A percentile compares a stretch with the other conserved stretches of the same genome.
Evolutionary conservation across 2,113 vertebrate genomes (phyloP).

Genomic region (Plestiodon gilberti): DNA sequence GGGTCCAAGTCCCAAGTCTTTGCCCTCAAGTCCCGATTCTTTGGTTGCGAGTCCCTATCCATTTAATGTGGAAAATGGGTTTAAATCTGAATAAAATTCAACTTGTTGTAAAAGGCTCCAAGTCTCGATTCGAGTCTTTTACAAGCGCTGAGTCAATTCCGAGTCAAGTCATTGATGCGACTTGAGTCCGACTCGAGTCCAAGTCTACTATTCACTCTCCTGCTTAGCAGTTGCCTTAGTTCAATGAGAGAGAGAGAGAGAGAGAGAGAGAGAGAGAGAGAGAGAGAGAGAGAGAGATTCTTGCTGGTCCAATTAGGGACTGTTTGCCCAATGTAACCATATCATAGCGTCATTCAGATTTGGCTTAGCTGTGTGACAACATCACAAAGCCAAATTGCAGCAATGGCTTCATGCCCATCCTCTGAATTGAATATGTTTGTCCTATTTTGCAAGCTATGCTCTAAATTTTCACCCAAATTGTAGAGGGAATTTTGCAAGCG

Average conservation of each 20-base stretch:
- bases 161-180: no score
- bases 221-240: background rate
- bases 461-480: background rate
- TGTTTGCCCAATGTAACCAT: background rate
- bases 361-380: background rate
- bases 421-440: background rate
- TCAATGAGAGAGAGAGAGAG: background rate
- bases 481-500: background rate
- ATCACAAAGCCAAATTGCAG: background rate
- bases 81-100: no score
- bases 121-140: no score
- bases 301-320: background rate
- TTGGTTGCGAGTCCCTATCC: no score
- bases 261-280: fast-evolving
- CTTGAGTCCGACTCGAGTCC: no score
- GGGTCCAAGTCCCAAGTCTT: no score
- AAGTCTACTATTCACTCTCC: background rate
- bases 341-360: background rate
- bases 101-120: no score
- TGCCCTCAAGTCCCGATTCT: no score
- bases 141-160: no score
- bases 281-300: no score
- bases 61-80: no score
- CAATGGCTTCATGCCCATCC: background rate
- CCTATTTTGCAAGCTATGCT: background rate